Evolutionary conservation across 2,888 invertebrate species (phyloP), one percentile per base, ranked within the genome.

Genomic region (Philereme vetulata): DNA sequence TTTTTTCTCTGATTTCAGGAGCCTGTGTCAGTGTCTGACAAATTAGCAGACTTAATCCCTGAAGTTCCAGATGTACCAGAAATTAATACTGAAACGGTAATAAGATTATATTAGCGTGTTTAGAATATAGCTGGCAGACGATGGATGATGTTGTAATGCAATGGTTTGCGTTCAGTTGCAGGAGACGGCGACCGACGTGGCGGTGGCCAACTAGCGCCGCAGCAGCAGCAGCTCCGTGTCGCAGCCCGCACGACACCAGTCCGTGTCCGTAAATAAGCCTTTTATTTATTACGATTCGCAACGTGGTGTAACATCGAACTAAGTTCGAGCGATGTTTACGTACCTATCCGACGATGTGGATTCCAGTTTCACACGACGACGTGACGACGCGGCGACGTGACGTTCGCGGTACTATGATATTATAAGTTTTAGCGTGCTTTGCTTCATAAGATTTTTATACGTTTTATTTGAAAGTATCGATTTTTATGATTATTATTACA

Each of bases 341-440:
- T 78, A n/a, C n/a, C n/a, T n/a, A 80, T 76, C 82, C 81, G 77
- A 79, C 77, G 80, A 84, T 80, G 81, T 83, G 85, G 80, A 87
- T 86, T 86, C 84, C 79, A 78, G 82, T 88, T 86, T 84, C 77
- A 81, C 80, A 81, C 75, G 82, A 84, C 84, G 88, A 84, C 84
- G 87, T 82, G 82, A 64, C 60, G 84, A 36, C 35, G 35, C 35
- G 7, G 38, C 6, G 36, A 36, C 84, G 88, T 82, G 82, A 64
- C 61, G 84, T 84, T 85, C 84, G 88, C 82, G 82, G 63, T 60
- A 84, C 84, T 85, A 88, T 82, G 85, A 85, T 81, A 83, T 86
- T 90, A 89, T 87, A 92, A 92, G 92, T 88, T 91, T 61, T 87
- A 92, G 92, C 86, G 88, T 90, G 92, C 90, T 91, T 91, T 90